Conservation (phyloP, 2,888 invertebrate species). For the Ophion ventricosus region DNA sequence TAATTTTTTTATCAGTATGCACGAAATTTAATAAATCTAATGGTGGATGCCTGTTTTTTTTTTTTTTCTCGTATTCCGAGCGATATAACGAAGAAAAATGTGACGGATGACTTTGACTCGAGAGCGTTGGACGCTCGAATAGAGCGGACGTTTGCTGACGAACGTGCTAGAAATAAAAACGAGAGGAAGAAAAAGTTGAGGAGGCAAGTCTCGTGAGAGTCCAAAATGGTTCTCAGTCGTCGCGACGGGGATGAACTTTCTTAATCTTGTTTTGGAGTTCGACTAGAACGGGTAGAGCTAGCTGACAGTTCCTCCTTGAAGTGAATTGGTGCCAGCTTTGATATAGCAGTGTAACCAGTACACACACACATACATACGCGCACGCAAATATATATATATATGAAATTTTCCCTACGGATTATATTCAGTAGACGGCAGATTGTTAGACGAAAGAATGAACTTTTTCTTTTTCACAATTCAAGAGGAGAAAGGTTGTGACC, state of each 20-base stretch:
- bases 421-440: neutral
- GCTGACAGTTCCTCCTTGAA: constrained; percentile 52
- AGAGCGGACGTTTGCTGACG: constrained; percentile 43
- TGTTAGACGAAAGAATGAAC: constrained; percentile 47
- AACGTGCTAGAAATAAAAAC: constrained; percentile 37
- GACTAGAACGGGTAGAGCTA: constrained; percentile 26
- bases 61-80: neutral
- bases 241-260: constrained; percentile 52
- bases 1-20: no score
- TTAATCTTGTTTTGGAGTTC: constrained; percentile 64
- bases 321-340: constrained; percentile 45
- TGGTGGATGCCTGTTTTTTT: neutral
- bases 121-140: constrained; percentile 32
- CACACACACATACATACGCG: neutral
- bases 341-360: neutral
- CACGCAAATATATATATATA: neutral
- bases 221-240: constrained; percentile 56
- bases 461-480: constrained; percentile 44
- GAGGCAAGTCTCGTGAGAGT: constrained; percentile 55
- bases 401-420: neutral
- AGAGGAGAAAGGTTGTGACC: constrained; percentile 30
- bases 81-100: constrained; percentile 18
- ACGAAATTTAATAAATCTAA: no score
- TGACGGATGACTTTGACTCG: constrained; percentile 49
- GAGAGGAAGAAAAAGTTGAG: constrained; percentile 37